Percentiles rank a stretch among this genome's conserved stretches.
phyloP scores from a whole-genome alignment of 2,797 vertebrate species.

The Leptatherina wallacei region DNA sequence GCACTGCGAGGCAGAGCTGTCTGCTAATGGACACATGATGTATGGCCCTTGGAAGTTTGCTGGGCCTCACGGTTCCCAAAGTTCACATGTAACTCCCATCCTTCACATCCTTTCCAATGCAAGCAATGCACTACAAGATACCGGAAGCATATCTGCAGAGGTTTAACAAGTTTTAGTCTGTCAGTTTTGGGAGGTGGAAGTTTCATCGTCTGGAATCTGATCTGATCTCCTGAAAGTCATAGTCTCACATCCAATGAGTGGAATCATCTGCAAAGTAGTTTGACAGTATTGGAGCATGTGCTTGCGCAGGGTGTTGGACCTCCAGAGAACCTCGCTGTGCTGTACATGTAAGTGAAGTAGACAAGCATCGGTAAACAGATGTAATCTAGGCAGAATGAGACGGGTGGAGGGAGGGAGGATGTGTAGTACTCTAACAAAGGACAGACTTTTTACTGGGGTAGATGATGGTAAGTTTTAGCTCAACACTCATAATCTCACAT shows the following conservation, averaged over 20 bases:
- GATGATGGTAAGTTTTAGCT: conserved; percentile 17
- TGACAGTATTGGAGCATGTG: conserved; percentile 21
- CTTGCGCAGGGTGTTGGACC: conserved; percentile 29
- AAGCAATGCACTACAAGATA: conserved; percentile 25
- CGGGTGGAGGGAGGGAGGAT: conserved; percentile 37
- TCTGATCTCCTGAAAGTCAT: conserved; percentile 42
- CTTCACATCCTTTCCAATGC: conserved; percentile 26
- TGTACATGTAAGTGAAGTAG: conserved; percentile 49
- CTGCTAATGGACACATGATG: conserved; percentile 65
- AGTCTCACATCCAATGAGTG: conserved; percentile 25
- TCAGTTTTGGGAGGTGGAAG: conserved; percentile 7
- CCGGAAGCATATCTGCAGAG: conserved; percentile 7
- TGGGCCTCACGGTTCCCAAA: conserved; percentile 43
- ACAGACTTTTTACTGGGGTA: conserved; percentile 34
- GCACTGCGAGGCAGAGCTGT: conserved; percentile 43
- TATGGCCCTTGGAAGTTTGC: conserved; percentile 60
- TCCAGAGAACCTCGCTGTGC: conserved; percentile 52
- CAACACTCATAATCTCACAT: conserved; percentile 10
- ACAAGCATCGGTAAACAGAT: conserved; percentile 70
- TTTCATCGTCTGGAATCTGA: conserved; percentile 16
- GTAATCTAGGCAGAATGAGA: conserved; percentile 59
- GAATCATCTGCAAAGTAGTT: conserved; percentile 10
- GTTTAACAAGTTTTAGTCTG: conserved; percentile 16
- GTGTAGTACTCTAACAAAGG: conserved; percentile 22
- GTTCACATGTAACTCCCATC: conserved; percentile 48